Percentiles rank a stretch among this genome's conserved stretches.
phyloP scores from a whole-genome alignment of 35 echinoderm and acorn worm genomes.

The Heliocidaris erythrogramma region DNA sequence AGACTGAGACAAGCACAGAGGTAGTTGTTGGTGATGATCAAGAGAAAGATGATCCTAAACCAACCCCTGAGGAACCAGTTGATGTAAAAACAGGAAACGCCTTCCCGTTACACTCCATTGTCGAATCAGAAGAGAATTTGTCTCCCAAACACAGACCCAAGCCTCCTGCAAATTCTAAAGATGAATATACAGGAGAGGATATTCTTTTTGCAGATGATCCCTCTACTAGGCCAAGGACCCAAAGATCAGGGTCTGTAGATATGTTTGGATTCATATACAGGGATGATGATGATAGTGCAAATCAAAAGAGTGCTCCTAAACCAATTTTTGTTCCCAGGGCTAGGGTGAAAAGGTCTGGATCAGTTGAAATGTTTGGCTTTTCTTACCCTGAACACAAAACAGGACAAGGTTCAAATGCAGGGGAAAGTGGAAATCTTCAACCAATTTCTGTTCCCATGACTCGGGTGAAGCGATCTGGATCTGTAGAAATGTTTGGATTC shows the following conservation, averaged over 20 bases:
- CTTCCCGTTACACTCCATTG: background rate
- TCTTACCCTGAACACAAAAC: background rate
- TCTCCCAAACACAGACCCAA: background rate
- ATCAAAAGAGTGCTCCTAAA: background rate
- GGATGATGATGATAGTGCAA: background rate
- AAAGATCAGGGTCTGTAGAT: background rate
- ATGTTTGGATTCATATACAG: background rate
- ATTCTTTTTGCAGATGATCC: background rate
- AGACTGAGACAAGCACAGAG: background rate
- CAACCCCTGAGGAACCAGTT: background rate
- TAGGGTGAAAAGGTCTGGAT: background rate
- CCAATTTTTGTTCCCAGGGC: background rate
- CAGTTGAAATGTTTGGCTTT: background rate
- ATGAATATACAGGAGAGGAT: background rate
- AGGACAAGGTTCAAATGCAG: background rate
- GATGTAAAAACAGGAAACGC: background rate
- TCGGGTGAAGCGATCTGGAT: no score
- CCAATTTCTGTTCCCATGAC: no score
- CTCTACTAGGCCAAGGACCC: background rate
- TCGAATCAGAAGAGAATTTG: background rate
- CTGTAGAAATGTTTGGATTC: no score
- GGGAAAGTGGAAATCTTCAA: no score
- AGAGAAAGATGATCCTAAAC: background rate
- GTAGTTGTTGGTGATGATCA: background rate
- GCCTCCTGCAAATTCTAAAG: background rate